Conservation (phyloP, 2,888 invertebrate genomes). For the Lasioglossum pauxillum region DNA sequence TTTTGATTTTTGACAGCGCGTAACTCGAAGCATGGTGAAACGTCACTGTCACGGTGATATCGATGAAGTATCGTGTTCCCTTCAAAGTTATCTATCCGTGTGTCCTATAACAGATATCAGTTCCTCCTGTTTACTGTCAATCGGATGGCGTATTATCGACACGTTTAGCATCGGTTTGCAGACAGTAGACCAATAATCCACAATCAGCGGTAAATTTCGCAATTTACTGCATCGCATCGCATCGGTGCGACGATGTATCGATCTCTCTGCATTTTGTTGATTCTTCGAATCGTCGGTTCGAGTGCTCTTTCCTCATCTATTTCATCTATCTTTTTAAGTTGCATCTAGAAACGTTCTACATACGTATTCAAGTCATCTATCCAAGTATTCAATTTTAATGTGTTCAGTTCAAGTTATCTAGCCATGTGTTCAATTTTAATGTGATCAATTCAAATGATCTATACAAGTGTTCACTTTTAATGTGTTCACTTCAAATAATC, state of each 20-base stretch:
- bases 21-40: constrained; percentile 16
- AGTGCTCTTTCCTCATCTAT: background rate
- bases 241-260: constrained; percentile 1
- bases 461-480: too few species aligned
- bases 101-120: constrained; percentile 53
- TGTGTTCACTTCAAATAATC: too few species aligned
- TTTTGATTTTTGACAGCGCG: background rate
- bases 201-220: constrained; percentile 4
- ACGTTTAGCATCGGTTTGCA: constrained; percentile 35
- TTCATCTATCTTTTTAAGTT: background rate
- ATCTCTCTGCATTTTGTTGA: background rate
- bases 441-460: too few species aligned
- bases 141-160: constrained; percentile 30
- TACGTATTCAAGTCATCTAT: background rate
- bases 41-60: constrained; percentile 47
- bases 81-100: constrained; percentile 41
- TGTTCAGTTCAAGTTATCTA: too few species aligned
- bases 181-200: constrained; percentile 24
- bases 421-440: too few species aligned
- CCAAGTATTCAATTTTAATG: background rate
- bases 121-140: constrained; percentile 41
- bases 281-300: background rate
- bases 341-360: background rate
- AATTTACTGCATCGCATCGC: background rate
- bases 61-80: constrained; percentile 57